phyloP scores from a whole-genome alignment of 1,140 invertebrate species.

The Drosophila pallidifrons region DNA sequence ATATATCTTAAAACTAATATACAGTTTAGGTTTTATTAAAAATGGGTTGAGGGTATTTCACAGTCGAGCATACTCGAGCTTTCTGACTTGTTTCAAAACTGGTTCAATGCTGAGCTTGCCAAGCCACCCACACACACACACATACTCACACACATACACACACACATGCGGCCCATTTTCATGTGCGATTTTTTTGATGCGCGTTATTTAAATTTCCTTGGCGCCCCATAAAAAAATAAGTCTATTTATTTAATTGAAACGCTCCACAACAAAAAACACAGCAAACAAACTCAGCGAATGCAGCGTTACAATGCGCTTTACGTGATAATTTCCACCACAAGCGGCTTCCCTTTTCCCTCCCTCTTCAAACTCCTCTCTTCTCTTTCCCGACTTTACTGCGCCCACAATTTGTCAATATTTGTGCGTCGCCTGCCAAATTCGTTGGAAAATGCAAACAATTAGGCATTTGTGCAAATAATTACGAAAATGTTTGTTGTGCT shows the following conservation, averaged over 20 bases:
- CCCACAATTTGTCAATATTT: conserved; percentile 70
- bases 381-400: background rate
- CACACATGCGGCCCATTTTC: conserved; percentile 26
- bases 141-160: background rate
- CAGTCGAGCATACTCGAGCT: too few species aligned
- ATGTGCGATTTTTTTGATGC: conserved; percentile 52
- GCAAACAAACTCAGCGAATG: conserved; percentile 26
- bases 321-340: conserved; percentile 64
- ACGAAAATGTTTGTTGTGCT: conserved; percentile 52
- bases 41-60: too few species aligned
- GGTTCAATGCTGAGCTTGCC: conserved; percentile 60
- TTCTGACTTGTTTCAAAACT: conserved; percentile 35
- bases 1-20: too few species aligned
- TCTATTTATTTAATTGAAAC: conserved; percentile 82
- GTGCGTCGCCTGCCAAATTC: conserved; percentile 59
- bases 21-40: too few species aligned
- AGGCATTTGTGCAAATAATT: conserved; percentile 81
- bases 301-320: conserved; percentile 44
- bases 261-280: conserved; percentile 51
- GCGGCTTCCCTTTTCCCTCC: background rate
- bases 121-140: conserved; percentile 36
- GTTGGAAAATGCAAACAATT: conserved; percentile 79
- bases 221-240: conserved; percentile 67
- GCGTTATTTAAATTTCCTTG: conserved; percentile 75
- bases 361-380: background rate